Percentiles rank a stretch among this genome's conserved stretches.
phyloP scores from a whole-genome alignment of 1,140 invertebrate genomes.

The Cecropterus lyciades region DNA sequence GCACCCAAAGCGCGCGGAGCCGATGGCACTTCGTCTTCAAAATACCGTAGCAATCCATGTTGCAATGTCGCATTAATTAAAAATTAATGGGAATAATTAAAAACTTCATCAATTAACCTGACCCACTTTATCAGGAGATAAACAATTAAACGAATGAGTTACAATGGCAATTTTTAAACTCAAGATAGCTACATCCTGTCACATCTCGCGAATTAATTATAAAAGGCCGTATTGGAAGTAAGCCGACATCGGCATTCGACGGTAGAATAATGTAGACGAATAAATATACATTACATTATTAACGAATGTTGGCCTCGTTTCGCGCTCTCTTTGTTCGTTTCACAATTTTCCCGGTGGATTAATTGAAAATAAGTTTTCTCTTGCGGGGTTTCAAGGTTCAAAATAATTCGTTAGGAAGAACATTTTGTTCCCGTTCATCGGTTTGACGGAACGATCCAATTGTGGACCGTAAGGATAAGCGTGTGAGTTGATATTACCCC shows the following conservation, averaged over 20 bases:
- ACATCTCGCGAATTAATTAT: constrained; percentile 57
- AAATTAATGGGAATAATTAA: constrained; percentile 36
- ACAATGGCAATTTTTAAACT: constrained; percentile 16
- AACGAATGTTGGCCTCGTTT: constrained; percentile 83
- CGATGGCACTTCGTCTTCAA: too few species aligned
- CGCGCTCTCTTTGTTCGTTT: constrained; percentile 82
- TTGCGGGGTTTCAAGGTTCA: constrained; percentile 63
- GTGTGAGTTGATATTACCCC: constrained; percentile 51
- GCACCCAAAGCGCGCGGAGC: neutral
- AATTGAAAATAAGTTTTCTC: constrained; percentile 71
- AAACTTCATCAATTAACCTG: constrained; percentile 35
- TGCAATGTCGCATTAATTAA: neutral
- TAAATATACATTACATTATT: constrained; percentile 84
- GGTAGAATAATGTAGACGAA: constrained; percentile 79
- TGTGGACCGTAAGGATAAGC: constrained; percentile 50
- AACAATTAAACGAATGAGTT: constrained; percentile 16
- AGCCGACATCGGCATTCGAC: constrained; percentile 59
- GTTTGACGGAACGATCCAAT: constrained; percentile 39
- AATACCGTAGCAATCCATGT: too few species aligned
- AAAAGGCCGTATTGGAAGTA: constrained; percentile 68
- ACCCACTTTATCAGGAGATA: neutral
- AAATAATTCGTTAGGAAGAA: constrained; percentile 64
- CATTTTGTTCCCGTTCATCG: constrained; percentile 66
- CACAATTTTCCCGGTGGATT: constrained; percentile 65
- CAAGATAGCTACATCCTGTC: constrained; percentile 38